Evolutionary conservation across 2,888 invertebrate genomes (phyloP), one percentile per base, ranked within the genome.

Genomic region (Amphimallon solstitiale): DNA sequence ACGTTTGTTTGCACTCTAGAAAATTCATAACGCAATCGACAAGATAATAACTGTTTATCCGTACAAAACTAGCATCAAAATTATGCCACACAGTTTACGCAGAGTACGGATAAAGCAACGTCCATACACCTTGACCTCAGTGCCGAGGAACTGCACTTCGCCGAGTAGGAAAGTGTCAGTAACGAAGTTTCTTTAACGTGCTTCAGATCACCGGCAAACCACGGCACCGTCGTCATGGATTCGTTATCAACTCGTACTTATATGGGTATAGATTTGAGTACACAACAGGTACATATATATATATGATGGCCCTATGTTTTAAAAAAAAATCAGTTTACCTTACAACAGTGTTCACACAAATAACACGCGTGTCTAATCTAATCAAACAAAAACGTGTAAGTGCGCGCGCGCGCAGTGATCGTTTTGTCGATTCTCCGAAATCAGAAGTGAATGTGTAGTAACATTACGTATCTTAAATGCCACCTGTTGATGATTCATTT

Each of bases 221-320:
- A 3, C 37, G 35, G 21, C 23, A 29, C 12, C 59, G 38, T 43
- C 35, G 17, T 10, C 19, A 65, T 64, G 64, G 64, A 14, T 12
- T 64, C 46, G 15, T 68, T 70, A 67, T 70, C 63, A 38, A 74
- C 73, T 49, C 74, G 76, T 61, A 89, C 89, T 73, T 94, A 90
- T 85, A 86, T 94, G 76, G 94, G 94, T 66, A 87, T 94, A 76
- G 94, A 94, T 86, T 88, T 94, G 79, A 94, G 94, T 81, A 94
- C 94, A 15, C 94, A 94, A 84, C 92, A 92, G 89, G 94, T 92
- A 84, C 82, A 84, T 80, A 59, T 40, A n/a, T n/a, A n/a, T n/a
- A n/a, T n/a, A n/a, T n/a, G n/a, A n/a, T n/a, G n/a, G n/a, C n/a
- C n/a, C 2, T 21, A 66, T 6, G 37, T 37, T 17, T 46, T 5